Percentiles rank a stretch among this genome's conserved stretches.
These are phyloP conservation scores for Maniola jurtina DNA, from an alignment of 1,140 invertebrate species.

Conservation along the genomic window DNA sequence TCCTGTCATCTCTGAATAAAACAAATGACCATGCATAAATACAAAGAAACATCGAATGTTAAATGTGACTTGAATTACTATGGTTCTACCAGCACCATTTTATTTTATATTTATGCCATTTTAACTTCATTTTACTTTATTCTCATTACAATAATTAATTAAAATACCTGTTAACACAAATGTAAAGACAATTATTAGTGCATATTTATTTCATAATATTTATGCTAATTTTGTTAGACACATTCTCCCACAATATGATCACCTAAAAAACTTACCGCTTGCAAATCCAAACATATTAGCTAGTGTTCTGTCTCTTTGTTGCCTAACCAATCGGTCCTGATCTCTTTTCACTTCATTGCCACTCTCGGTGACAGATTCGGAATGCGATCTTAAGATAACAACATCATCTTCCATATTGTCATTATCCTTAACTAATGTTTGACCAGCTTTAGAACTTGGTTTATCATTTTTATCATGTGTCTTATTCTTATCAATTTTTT, in stretches of 20 bases:
- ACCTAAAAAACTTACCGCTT: conserved; percentile 54
- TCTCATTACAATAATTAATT: no score
- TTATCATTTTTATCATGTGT: conserved; percentile 3
- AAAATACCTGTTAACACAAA: no score
- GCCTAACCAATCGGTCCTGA: conserved; percentile 25
- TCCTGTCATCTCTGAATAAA: no score
- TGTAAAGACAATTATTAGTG: no score
- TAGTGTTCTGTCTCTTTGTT: conserved; percentile 48
- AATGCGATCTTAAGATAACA: conserved; percentile 51
- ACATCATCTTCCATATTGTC: conserved; percentile 32
- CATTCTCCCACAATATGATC: not conserved
- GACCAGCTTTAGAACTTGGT: not conserved
- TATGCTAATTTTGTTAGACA: no score
- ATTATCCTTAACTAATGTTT: not conserved
- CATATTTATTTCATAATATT: no score
- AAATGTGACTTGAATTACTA: no score
- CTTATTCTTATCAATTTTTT: not conserved
- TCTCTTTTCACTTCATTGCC: conserved; percentile 19
- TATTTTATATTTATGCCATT: no score
- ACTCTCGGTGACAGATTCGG: conserved; percentile 37
- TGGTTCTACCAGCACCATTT: no score
- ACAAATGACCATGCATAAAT: no score
- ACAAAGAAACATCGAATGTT: no score
- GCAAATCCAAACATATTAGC: conserved; percentile 63
- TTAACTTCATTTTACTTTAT: no score